Percentiles rank a stretch among this genome's conserved stretches.
phyloP scores from a whole-genome alignment of 2,888 invertebrate genomes.

The Lamproptera curius region DNA sequence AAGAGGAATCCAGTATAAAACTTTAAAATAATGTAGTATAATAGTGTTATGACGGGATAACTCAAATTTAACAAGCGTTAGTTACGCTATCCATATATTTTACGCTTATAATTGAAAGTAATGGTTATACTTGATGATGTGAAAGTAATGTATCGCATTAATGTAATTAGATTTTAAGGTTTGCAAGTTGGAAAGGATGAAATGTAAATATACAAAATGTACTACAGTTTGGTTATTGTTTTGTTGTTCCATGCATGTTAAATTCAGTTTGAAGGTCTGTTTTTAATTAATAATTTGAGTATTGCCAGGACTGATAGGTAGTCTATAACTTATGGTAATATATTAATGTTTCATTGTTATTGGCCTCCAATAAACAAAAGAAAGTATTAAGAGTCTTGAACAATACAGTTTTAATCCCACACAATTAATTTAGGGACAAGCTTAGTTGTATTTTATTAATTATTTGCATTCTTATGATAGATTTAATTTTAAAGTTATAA shows the following conservation, averaged over 20 bases:
- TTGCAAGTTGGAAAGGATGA: conserved; percentile 21
- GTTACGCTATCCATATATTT: conserved; percentile 18
- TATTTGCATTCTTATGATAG: too few species aligned
- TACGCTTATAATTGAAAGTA: conserved; percentile 23
- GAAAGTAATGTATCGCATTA: conserved; percentile 23
- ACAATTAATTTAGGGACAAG: too few species aligned
- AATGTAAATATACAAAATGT: conserved; percentile 24
- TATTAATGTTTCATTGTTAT: too few species aligned
- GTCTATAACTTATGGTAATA: not conserved
- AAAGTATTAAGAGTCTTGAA: too few species aligned
- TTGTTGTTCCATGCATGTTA: conserved; percentile 19
- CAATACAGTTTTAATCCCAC: too few species aligned
- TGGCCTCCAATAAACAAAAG: too few species aligned
- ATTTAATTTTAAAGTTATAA: too few species aligned
- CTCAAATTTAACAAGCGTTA: conserved; percentile 21
- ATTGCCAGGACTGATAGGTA: conserved; percentile 19
- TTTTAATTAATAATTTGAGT: too few species aligned
- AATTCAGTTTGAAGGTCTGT: too few species aligned
- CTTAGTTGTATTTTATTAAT: too few species aligned
- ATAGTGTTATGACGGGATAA: conserved; percentile 30
- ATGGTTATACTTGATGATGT: conserved; percentile 21
- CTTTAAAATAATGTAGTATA: conserved; percentile 23
- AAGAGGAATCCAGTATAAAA: conserved; percentile 6
- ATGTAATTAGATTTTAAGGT: conserved; percentile 25
- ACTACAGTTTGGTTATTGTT: conserved; percentile 17